A percentile compares a stretch with the other conserved stretches of the same genome.
phyloP scores from a whole-genome alignment of 2,113 vertebrate genomes.

The Rhinopomastus cyanomelas region DNA sequence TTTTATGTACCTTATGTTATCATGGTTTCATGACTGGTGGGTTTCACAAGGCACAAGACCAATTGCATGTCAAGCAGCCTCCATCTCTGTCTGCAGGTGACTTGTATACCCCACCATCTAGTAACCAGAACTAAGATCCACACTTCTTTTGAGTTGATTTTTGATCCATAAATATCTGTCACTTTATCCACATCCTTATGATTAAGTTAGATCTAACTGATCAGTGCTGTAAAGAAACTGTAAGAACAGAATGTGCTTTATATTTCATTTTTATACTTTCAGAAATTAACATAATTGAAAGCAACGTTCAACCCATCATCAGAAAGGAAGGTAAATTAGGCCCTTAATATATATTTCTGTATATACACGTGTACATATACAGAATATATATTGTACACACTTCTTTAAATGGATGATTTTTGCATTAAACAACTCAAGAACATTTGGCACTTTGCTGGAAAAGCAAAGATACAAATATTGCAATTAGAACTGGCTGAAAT shows the following conservation, averaged over 20 bases:
- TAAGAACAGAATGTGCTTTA: conserved; percentile 45
- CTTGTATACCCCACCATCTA: neutral
- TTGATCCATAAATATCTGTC: neutral
- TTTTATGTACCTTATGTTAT: neutral
- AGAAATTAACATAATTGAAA: conserved; percentile 82
- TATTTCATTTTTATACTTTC: conserved; percentile 76
- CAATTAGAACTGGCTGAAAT: conserved; percentile 44
- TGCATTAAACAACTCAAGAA: neutral
- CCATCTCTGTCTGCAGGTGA: neutral
- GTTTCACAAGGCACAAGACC: conserved; percentile 48
- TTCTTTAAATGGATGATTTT: conserved; percentile 2
- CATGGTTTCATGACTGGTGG: neutral
- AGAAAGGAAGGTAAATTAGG: conserved; percentile 77
- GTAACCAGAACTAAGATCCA: neutral
- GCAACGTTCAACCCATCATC: conserved; percentile 77
- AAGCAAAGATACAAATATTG: conserved; percentile 66
- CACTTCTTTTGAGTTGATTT: neutral
- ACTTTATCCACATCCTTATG: neutral
- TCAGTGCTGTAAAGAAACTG: neutral
- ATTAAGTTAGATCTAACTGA: neutral
- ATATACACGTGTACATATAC: neutral
- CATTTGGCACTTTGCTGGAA: conserved; percentile 8
- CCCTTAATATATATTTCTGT: conserved; percentile 35
- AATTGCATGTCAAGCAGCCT: neutral
- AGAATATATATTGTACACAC: conserved; percentile 24